Percentiles rank a stretch among this genome's conserved stretches.
Conservation (phyloP, 2,888 invertebrate species). For the Steinernema carpocapsae region DNA sequence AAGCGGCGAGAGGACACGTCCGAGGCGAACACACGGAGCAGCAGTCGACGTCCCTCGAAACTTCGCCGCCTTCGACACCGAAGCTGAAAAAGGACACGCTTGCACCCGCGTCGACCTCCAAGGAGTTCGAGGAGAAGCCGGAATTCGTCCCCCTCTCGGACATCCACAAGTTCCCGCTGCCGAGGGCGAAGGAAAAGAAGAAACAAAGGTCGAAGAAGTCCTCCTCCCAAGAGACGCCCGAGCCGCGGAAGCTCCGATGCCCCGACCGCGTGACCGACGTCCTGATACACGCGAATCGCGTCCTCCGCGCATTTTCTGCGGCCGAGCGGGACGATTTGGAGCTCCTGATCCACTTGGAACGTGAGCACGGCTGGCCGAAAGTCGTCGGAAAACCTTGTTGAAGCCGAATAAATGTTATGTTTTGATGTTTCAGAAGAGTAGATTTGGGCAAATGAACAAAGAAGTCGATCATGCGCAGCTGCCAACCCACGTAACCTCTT, state of each 20-base stretch:
- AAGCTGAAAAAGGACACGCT: background rate
- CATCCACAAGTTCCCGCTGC: background rate
- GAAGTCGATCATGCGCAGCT: no score
- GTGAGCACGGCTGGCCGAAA: background rate
- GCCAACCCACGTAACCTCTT: no score
- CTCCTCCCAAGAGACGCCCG: no score
- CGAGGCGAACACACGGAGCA: no score
- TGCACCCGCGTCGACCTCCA: background rate
- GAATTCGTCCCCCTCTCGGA: background rate
- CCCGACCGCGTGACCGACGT: no score
- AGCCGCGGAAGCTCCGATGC: no score
- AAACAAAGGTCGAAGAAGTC: no score
- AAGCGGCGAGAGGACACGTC: background rate
- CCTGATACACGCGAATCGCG: background rate
- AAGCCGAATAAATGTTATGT: background rate
- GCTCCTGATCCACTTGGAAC: background rate
- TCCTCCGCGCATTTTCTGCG: background rate
- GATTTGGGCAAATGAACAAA: no score
- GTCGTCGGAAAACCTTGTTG: no score
- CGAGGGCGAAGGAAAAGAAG: background rate
- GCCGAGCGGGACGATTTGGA: conserved; percentile 1
- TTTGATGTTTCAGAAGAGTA: no score
- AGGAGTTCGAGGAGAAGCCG: background rate
- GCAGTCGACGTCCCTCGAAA: no score
- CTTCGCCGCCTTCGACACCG: no score